These are phyloP conservation scores for Stigmatopora nigra DNA, from an alignment of 2,113 vertebrate genomes.

Conservation along the genomic window DNA sequence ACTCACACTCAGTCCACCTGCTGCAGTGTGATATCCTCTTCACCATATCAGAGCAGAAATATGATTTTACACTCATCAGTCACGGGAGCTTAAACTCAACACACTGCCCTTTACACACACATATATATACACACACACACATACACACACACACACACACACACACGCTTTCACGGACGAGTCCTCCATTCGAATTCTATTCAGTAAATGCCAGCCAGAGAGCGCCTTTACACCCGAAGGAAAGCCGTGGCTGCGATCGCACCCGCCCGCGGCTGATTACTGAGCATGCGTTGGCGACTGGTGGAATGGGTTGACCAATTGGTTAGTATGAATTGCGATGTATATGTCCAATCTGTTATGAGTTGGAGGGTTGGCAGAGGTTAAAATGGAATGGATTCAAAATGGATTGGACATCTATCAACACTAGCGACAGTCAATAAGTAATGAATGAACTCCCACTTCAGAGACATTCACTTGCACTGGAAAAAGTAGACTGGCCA, in stretches of 20 bases:
- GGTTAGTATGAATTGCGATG: too few species aligned
- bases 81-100: constrained; percentile 36
- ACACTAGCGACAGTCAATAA: too few species aligned
- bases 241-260: too few species aligned
- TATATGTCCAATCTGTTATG: too few species aligned
- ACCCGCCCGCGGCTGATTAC: background rate
- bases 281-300: too few species aligned
- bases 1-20: constrained; percentile 7
- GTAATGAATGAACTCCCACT: too few species aligned
- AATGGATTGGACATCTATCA: too few species aligned
- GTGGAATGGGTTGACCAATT: too few species aligned
- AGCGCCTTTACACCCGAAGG: background rate
- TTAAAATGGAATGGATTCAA: too few species aligned
- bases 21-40: constrained; percentile 25
- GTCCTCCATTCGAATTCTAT: constrained; percentile 25
- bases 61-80: constrained; percentile 41
- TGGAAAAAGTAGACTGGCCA: too few species aligned
- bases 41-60: constrained; percentile 22
- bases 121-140: constrained; percentile 7
- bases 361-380: too few species aligned
- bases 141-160: constrained; percentile 3
- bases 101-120: constrained; percentile 29
- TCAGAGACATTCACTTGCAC: too few species aligned
- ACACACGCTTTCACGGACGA: constrained; percentile 16
- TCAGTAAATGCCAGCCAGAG: constrained; percentile 32